Base-by-base conservation (phyloP, 1,140 invertebrate genomes). In the Apis laboriosa region DNA sequence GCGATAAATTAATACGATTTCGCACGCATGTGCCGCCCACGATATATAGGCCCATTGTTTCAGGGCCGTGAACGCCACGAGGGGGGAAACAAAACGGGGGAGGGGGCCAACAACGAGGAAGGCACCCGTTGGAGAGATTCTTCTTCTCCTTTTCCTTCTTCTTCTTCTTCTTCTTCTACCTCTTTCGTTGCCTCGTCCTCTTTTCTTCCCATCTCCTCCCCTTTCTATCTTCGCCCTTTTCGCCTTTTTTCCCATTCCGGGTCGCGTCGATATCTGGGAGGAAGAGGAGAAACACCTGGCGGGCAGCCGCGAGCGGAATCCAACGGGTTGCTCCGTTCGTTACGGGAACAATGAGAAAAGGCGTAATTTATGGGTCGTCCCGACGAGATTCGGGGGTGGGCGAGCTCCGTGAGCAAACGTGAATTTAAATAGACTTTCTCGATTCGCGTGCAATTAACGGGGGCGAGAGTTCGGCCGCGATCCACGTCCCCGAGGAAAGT, bases 1-100 rank as follows among this genome's bases (percentile, higher is more conserved):
- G 84, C 91, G 89, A 92, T 92, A 92, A 92, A 92, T 92, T 92
- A 92, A 92, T 92, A 92, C 89, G 88, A 92, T 92, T 92, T 92
- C 91, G 90, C 91, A 92, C 92, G 92, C 92, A 92, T 92, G 88
- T 92, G 92, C 90, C 90, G 86, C 34, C 34, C 91, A 91, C 86
- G 86, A 92, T 92, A 92, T 92, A 92, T 91, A 92, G 91, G 72
- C 78, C 87, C 91, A 91, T 92, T 92, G 92, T 92, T 90, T 88
- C 85, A 81, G 77, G 68, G 75, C 77, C 77, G 82, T 56, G 84
- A 82, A 64, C 13, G 67, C 64, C 51, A 24, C 56, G n/a, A 3
- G 9, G 13, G 9, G 11, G 19, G 60, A 11, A 63, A 28, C 60
- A 21, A 12, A 43, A 43, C 34, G 34, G 5, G 5, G 34, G 9